Base-by-base conservation (phyloP, 2,888 invertebrate species). In the Andrena hattorfiana region DNA sequence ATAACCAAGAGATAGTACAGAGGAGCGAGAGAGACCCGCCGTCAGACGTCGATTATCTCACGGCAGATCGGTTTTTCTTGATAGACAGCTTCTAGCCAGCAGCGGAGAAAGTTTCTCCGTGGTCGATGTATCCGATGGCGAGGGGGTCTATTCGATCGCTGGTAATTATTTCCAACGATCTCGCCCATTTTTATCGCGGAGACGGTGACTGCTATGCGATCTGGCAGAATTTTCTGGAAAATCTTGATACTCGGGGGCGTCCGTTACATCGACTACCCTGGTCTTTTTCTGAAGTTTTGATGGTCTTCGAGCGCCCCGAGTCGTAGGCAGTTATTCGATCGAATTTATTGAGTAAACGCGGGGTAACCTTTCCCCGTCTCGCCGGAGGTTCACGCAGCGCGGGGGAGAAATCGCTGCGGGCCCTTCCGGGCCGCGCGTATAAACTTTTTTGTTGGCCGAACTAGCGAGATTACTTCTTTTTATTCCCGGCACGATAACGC, bases 161-260 rank as follows among this genome's bases (percentile, higher is more conserved):
- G 82, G 83, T 87, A 86, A 90, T 90, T 90, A 89, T 89, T 90
- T 87, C 77, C 84, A 74, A 86, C 83, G 85, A 23, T 30, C 35
- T 8, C 35, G 42, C 66, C 13, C 3, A 28, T 20, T 6, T 42
- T 48, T 59, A 28, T 59, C 67, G 30, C 62, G 32, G 16, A 0
- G 23, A 56, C 26, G 10, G 20, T 13, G 56, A 56, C 23, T 10
- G 23, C 8, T 1, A 20, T 3, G 23, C 26, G 23, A 13, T 3
- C 56, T 4, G 56, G 56, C 56, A 56, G 56, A 4, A 10, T 10
- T 10, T 26, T 23, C 23, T 3, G 23, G 4, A 26, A 4, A 26
- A 56, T 26, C 10, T 56, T 56, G 20, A 56, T 42, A n/a, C 51
- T 23, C 8, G 16, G 6, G 13, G 30, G 5, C 42, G 42, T 42